A percentile compares a stretch with the other conserved stretches of the same genome.
Evolutionary conservation across 2,113 vertebrate genomes (phyloP).

Genomic region (Ammodytes dubius): DNA sequence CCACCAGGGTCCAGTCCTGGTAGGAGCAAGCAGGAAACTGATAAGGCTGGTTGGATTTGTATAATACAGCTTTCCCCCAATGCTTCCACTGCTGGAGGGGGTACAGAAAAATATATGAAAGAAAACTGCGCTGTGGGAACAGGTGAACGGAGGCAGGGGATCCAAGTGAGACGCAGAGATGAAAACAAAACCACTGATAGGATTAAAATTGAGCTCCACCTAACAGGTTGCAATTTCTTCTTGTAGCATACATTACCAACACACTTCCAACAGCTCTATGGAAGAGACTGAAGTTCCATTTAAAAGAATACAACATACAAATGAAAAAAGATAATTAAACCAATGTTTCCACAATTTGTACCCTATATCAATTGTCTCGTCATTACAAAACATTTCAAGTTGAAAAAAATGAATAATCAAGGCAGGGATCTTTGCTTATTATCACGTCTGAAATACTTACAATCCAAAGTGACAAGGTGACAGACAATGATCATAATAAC

Average conservation of each 20-base stretch:
- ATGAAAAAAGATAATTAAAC: too few species aligned
- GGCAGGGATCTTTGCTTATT: background rate
- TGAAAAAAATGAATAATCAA: background rate
- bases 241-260: background rate
- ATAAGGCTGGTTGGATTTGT: conserved; percentile 71
- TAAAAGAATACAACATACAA: too few species aligned
- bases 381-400: too few species aligned
- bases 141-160: conserved; percentile 60
- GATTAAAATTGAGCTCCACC: conserved; percentile 12
- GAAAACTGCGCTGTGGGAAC: conserved; percentile 45
- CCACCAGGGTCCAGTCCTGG: conserved; percentile 59
- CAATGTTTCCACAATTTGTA: too few species aligned
- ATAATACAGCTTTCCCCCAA: conserved; percentile 47
- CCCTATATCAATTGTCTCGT: too few species aligned
- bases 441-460: conserved; percentile 39
- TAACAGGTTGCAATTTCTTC: conserved; percentile 38
- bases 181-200: conserved; percentile 42
- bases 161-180: conserved; percentile 54
- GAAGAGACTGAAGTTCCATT: too few species aligned
- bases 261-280: background rate
- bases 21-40: conserved; percentile 51
- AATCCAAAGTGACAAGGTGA: conserved; percentile 52
- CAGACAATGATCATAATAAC: conserved; percentile 44
- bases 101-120: background rate
- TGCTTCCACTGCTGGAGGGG: conserved; percentile 34